Evolutionary conservation across 2,113 vertebrate genomes (phyloP).

Genomic region (Patagioenas fasciata): DNA sequence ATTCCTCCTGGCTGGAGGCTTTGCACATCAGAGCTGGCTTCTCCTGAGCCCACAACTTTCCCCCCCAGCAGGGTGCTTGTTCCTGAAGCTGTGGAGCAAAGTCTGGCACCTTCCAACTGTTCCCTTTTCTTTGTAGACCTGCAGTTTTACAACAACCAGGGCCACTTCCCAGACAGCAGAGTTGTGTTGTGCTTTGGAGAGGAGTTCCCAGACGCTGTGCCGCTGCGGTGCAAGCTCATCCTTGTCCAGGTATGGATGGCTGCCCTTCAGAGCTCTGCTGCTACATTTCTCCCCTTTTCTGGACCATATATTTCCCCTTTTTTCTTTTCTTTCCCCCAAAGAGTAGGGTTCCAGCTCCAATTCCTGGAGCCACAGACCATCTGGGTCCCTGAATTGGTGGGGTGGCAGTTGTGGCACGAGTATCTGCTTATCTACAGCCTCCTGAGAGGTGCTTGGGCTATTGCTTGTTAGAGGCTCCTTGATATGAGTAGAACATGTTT

Average conservation of each 20-base stretch:
- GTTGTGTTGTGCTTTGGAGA: constrained; percentile 94
- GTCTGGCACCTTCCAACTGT: neutral
- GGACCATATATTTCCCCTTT: neutral
- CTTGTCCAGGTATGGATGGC: constrained; percentile 86
- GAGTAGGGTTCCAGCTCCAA: neutral
- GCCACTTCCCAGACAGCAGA: constrained; percentile 84
- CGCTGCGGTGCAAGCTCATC: constrained; percentile 87
- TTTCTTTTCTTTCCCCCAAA: rapidly evolving
- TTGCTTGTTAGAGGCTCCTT: neutral
- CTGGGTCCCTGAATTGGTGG: neutral
- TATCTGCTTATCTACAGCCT: neutral
- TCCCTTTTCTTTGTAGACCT: constrained; percentile 77
- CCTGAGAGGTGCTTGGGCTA: neutral
- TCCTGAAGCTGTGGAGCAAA: neutral
- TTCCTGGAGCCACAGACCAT: rapidly evolving
- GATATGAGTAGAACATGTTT: neutral
- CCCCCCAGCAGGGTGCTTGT: neutral
- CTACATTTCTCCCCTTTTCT: neutral
- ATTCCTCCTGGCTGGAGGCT: neutral
- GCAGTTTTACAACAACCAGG: constrained; percentile 86
- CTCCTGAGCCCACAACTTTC: neutral
- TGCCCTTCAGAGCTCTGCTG: neutral
- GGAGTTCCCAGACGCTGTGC: constrained; percentile 85
- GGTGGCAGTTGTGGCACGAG: neutral
- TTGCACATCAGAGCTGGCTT: neutral